phyloP scores from a whole-genome alignment of 2,888 invertebrate genomes.

The Thumatha senex region DNA sequence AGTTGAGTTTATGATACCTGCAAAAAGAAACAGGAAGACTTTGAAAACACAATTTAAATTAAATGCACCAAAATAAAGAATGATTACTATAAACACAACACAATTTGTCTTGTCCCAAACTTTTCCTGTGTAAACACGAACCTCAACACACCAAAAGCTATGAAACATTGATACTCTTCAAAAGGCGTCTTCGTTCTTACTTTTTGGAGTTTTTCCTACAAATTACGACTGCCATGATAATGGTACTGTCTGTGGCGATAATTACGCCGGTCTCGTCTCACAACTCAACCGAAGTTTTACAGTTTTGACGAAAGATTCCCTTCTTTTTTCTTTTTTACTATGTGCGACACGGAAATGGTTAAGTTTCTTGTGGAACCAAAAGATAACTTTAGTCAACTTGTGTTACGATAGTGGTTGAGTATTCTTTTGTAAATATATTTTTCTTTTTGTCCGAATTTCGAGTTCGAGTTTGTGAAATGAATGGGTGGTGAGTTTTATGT shows the following conservation, averaged over 20 bases:
- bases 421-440: not conserved
- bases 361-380: constrained; percentile 33
- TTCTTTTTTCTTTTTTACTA: constrained; percentile 12
- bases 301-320: constrained; percentile 32
- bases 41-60: too few relatives aligned
- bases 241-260: constrained; percentile 24
- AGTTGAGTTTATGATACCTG: too few relatives aligned
- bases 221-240: constrained; percentile 29
- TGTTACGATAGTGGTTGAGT: not conserved
- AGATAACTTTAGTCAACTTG: constrained; percentile 27
- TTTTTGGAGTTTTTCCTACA: constrained; percentile 27
- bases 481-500: too few relatives aligned
- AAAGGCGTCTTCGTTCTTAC: constrained; percentile 18
- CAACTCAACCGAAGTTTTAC: constrained; percentile 24
- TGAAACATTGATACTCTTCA: constrained; percentile 6
- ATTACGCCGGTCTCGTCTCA: constrained; percentile 34
- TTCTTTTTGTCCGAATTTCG: not conserved
- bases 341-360: constrained; percentile 31
- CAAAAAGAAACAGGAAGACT: too few relatives aligned
- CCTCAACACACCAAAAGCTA: constrained; percentile 3
- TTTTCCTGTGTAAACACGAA: not conserved
- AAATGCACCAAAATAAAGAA: not conserved
- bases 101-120: not conserved
- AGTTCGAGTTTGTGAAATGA: not conserved
- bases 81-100: not conserved